Base-by-base conservation (phyloP, 2,888 invertebrate species). In the Cataglyphis rosenhaueri region DNA sequence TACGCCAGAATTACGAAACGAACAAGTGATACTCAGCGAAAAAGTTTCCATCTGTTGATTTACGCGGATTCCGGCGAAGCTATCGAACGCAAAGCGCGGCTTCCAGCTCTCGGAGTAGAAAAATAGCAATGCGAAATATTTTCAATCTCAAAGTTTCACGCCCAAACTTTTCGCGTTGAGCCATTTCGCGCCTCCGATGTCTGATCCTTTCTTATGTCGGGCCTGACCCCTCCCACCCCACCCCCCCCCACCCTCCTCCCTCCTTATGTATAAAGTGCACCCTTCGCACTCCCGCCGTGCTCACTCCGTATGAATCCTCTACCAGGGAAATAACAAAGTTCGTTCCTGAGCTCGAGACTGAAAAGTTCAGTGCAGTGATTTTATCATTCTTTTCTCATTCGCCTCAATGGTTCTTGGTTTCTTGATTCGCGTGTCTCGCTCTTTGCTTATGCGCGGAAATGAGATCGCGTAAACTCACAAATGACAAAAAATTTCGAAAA, bases 61-160 rank as follows among this genome's bases (percentile, higher is more conserved):
- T 89, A 89, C 82, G 84, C 71, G 70, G 57, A 65, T 76, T 62
- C 71, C 48, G 4, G 15, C 41, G 32, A 73, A 64, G 48, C 55
- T 25, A 32, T 38, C 48, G 55, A 38, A 62, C 44, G 70, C 75
- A 71, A 81, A 83, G 35, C 35, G 71, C 35, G 74, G 44, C 55
- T 65, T 55, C 76, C 32, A 41, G 29, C 8, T 35, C n/a, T 6
- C 21, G 35, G 52, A 55, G 71, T 32, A 62, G 44, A 70, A 73
- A 75, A 83, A 84, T 68, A 81, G 61, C 18, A 66, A 61, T n/a
- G 73, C 88, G 85, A 90, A 88, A 90, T 89, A 88, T 89, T 88
- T 89, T 87, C 90, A 89, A 89, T 89, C 85, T 84, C 64, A 8
- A 88, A 89, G 86, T 89, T 89, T 84, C 84, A 84, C 86, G 81